Evolutionary conservation across 2,797 vertebrate genomes (phyloP).

Genomic region (Onychomys torridus): DNA sequence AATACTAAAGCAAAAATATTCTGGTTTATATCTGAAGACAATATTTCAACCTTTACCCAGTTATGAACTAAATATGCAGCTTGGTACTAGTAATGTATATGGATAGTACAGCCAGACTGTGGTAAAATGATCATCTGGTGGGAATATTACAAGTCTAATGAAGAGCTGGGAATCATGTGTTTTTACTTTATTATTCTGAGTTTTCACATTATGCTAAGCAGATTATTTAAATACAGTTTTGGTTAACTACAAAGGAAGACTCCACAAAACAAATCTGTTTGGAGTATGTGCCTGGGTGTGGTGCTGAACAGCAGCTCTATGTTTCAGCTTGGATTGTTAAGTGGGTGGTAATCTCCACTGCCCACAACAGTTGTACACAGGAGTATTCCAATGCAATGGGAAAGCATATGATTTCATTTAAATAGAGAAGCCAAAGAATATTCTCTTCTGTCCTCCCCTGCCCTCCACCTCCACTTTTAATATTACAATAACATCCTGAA

Average conservation of each 20-base stretch:
- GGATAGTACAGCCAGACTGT: not conserved
- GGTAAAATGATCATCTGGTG: not conserved
- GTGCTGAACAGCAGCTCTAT: constrained; percentile 60
- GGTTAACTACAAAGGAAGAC: constrained; percentile 74
- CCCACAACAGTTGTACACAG: constrained; percentile 35
- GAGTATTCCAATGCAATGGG: not conserved
- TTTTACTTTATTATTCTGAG: constrained; percentile 67
- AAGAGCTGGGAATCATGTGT: constrained; percentile 67
- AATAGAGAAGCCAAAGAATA: not conserved
- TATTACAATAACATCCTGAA: constrained; percentile 1
- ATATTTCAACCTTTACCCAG: not conserved
- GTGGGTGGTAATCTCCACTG: constrained; percentile 62
- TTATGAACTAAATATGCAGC: not conserved
- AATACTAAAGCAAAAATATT: not conserved
- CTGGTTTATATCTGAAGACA: not conserved
- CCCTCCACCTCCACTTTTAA: not conserved
- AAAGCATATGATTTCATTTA: constrained; percentile 66
- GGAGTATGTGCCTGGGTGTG: constrained; percentile 69
- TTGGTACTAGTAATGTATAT: not conserved
- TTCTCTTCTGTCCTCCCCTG: not conserved
- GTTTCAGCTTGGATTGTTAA: constrained; percentile 65
- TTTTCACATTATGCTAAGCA: constrained; percentile 73
- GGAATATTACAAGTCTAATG: constrained; percentile 45
- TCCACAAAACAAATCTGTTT: constrained; percentile 69
- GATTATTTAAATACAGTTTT: constrained; percentile 70